A percentile compares a stretch with the other conserved stretches of the same genome.
These are phyloP conservation scores for Gastrophryne carolinensis DNA, from an alignment of 2,797 vertebrate genomes.

Conservation along the genomic window DNA sequence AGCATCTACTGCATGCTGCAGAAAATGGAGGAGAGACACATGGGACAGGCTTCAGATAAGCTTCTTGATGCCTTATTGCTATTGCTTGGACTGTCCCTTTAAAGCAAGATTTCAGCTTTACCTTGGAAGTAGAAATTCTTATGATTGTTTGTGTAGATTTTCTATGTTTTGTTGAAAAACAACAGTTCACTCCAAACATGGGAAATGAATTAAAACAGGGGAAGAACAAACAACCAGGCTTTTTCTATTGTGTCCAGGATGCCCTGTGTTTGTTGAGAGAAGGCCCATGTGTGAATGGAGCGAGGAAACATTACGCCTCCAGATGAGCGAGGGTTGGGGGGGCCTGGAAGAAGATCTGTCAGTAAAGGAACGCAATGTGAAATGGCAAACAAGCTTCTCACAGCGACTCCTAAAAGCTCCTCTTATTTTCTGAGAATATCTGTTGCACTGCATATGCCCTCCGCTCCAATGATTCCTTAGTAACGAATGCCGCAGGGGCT, in stretches of 20 bases:
- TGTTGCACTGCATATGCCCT: not conserved
- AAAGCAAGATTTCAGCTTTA: too few relatives aligned
- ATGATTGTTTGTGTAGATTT: too few relatives aligned
- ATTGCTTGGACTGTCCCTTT: too few relatives aligned
- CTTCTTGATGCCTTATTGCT: too few relatives aligned
- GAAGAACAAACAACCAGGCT: not conserved
- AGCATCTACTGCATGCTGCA: too few relatives aligned
- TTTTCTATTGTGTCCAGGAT: conserved; percentile 43
- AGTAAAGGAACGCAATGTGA: conserved; percentile 34
- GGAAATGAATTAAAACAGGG: conserved; percentile 5
- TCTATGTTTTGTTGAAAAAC: not conserved
- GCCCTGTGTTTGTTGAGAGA: conserved; percentile 54
- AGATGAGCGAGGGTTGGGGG: conserved; percentile 32
- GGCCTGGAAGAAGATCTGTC: conserved; percentile 39
- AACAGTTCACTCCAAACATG: not conserved
- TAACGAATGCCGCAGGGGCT: too few relatives aligned
- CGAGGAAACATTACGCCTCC: conserved; percentile 46
- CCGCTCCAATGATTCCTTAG: not conserved
- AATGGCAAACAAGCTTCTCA: conserved; percentile 50
- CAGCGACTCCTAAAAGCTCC: not conserved
- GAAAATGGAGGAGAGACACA: too few relatives aligned
- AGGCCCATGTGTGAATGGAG: conserved; percentile 38
- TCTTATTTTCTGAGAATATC: conserved; percentile 17
- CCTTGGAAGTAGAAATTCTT: too few relatives aligned
- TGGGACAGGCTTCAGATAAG: too few relatives aligned